These are phyloP conservation scores for Atethmia centrago DNA, from an alignment of 2,888 invertebrate species.

Conservation along the genomic window DNA sequence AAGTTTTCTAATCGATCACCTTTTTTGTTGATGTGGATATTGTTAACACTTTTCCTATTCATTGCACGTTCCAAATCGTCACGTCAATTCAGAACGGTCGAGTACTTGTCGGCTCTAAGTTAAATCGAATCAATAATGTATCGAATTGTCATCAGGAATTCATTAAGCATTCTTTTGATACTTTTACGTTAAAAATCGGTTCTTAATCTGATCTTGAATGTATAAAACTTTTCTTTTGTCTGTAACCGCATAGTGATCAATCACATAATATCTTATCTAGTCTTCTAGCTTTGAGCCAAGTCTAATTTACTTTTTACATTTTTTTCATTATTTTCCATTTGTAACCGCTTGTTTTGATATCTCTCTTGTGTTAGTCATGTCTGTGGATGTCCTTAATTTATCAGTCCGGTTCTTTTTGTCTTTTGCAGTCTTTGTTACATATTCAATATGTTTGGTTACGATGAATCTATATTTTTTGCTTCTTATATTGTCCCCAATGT, in stretches of 20 bases:
- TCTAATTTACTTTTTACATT: neutral
- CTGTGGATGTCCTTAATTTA: neutral
- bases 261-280: neutral
- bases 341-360: neutral
- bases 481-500: constrained; percentile 6
- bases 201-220: constrained; percentile 13
- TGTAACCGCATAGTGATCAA: neutral
- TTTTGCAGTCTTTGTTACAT: neutral
- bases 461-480: neutral
- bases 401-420: neutral
- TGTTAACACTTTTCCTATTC: constrained; percentile 72
- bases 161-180: constrained; percentile 48
- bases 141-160: constrained; percentile 68
- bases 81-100: constrained; percentile 59
- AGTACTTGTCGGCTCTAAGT: constrained; percentile 34
- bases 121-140: constrained; percentile 71
- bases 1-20: constrained; percentile 70
- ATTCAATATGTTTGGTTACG: neutral
- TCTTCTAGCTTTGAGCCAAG: constrained; percentile 7
- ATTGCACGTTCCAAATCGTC: constrained; percentile 50
- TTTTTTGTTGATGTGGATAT: constrained; percentile 57
- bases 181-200: constrained; percentile 60
- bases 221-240: neutral
- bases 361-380: constrained; percentile 6
- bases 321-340: neutral